These are phyloP conservation scores for Grapholita molesta DNA, from an alignment of 1,140 invertebrate genomes.

Conservation along the genomic window DNA sequence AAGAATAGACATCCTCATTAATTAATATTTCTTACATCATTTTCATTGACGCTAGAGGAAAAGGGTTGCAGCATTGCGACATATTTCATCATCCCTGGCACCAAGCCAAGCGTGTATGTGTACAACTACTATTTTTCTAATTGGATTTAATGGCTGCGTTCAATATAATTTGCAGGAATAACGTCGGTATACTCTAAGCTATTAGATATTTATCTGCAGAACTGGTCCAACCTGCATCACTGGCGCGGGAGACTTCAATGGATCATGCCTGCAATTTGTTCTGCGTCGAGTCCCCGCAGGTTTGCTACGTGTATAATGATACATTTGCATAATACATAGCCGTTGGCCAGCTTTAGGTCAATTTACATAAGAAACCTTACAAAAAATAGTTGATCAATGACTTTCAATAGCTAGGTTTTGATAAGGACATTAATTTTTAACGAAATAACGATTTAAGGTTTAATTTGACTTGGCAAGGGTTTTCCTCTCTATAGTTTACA, in stretches of 20 bases:
- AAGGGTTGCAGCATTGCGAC: slow-evolving; percentile 13
- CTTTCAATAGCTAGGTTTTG: not conserved
- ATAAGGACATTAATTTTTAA: too few relatives aligned
- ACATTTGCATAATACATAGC: slow-evolving; percentile 26
- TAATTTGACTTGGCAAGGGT: too few relatives aligned
- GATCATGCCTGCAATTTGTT: slow-evolving; percentile 31
- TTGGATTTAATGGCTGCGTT: slow-evolving; percentile 3
- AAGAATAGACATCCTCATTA: not conserved
- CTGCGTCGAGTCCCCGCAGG: slow-evolving; percentile 3
- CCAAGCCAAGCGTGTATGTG: not conserved
- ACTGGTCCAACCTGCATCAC: slow-evolving; percentile 23
- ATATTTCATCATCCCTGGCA: slow-evolving; percentile 10
- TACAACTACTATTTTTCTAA: not conserved
- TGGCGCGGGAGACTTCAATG: slow-evolving; percentile 17
- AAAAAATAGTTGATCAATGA: slow-evolving; percentile 8
- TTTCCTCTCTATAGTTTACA: too few relatives aligned
- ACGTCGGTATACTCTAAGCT: not conserved
- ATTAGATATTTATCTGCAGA: slow-evolving; percentile 27
- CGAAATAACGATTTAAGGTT: too few relatives aligned
- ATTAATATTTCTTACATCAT: not conserved
- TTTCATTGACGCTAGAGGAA: not conserved
- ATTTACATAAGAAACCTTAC: not conserved
- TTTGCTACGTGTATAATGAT: not conserved
- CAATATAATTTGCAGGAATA: not conserved
- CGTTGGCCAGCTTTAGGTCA: not conserved